Conservation (phyloP, 2,888 invertebrate species). For the Euclidia mi region DNA sequence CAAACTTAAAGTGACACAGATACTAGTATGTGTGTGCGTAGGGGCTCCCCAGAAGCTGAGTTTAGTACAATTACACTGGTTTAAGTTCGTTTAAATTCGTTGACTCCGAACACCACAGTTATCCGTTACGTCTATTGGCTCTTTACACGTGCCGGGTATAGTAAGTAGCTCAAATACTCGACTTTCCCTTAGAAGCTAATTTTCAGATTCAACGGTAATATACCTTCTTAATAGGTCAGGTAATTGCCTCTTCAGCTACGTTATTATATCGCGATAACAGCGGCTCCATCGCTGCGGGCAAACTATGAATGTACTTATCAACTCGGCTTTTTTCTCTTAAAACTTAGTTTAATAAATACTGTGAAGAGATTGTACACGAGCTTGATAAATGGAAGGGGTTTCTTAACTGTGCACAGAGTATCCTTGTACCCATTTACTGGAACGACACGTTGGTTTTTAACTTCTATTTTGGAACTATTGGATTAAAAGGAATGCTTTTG, state of each 20-base stretch:
- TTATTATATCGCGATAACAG: constrained; percentile 17
- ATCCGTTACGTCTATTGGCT: constrained; percentile 26
- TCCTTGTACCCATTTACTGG: background rate
- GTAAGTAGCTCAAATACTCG: constrained; percentile 8
- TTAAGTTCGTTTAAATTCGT: constrained; percentile 26
- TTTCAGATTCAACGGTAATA: constrained; percentile 9
- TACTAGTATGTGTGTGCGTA: constrained; percentile 1
- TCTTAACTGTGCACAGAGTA: background rate
- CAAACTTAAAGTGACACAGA: constrained; percentile 30
- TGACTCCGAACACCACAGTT: constrained; percentile 17
- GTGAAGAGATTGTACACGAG: background rate
- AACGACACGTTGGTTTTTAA: background rate
- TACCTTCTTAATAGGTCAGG: constrained; percentile 11
- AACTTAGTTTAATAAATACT: background rate
- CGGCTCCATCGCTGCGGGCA: background rate
- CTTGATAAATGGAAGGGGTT: too few species aligned
- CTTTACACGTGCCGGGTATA: constrained; percentile 29
- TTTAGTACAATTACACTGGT: constrained; percentile 24
- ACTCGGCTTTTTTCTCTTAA: background rate
- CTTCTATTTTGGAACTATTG: background rate
- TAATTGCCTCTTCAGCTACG: constrained; percentile 17
- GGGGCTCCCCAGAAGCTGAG: background rate
- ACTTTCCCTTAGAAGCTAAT: constrained; percentile 4
- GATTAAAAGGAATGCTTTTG: background rate
- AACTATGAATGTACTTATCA: constrained; percentile 6